Percentiles rank a stretch among this genome's conserved stretches.
Evolutionary conservation across 2,888 invertebrate species (phyloP).

Genomic region (Drepanosiphum platanoidis): DNA sequence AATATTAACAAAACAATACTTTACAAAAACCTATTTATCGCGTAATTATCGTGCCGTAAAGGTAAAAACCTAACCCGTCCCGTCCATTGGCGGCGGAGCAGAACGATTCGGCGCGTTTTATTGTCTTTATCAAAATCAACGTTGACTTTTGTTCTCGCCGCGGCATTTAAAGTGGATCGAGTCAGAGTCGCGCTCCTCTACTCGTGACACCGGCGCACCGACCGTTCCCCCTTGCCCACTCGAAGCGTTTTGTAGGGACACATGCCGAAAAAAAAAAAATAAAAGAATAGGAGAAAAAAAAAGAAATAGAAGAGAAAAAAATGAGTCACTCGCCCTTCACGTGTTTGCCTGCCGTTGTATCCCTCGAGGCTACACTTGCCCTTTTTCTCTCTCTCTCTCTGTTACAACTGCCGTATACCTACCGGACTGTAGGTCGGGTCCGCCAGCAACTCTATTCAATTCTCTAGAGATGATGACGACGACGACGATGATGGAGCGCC

Average conservation of each 20-base stretch:
- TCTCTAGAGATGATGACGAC: conserved; percentile 28
- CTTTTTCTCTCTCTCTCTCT: too few relatives aligned
- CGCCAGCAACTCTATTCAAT: not conserved
- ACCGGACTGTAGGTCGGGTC: conserved; percentile 28
- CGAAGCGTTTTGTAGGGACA: conserved; percentile 53
- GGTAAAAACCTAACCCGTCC: too few relatives aligned
- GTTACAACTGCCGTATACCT: conserved; percentile 17
- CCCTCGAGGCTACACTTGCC: conserved; percentile 57
- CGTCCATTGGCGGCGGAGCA: too few relatives aligned
- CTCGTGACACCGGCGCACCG: conserved; percentile 31
- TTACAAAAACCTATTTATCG: too few relatives aligned
- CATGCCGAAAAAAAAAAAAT: not conserved
- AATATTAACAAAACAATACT: too few relatives aligned
- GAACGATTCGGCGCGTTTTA: conserved; percentile 7
- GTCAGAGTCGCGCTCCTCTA: conserved; percentile 18
- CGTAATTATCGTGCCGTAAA: too few relatives aligned
- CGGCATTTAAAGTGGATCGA: conserved; percentile 52
- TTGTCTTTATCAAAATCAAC: conserved; percentile 19
- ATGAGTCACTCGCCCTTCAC: conserved; percentile 60
- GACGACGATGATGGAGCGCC: not conserved
- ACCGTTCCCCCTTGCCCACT: conserved; percentile 41
- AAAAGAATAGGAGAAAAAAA: not conserved
- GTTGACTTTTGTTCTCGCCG: conserved; percentile 55
- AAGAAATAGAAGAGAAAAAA: conserved; percentile 39
- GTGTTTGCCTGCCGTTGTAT: conserved; percentile 52